Conservation (phyloP, 2,113 vertebrate genomes). For the Anser brachyrhynchus region DNA sequence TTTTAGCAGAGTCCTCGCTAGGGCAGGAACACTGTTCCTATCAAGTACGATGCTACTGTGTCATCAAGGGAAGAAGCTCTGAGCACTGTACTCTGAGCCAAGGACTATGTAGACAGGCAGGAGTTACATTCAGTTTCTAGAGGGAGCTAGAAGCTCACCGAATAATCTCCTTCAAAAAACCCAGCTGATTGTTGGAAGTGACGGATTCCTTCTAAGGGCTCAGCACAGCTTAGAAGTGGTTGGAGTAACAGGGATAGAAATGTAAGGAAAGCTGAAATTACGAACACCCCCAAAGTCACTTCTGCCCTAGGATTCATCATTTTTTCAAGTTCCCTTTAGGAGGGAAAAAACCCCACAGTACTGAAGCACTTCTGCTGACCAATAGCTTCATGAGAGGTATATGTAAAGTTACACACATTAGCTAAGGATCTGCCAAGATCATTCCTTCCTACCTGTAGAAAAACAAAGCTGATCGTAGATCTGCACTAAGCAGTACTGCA, state of each 20-base stretch:
- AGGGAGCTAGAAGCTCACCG: conserved; percentile 57
- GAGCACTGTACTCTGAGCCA: neutral
- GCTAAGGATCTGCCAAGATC: neutral
- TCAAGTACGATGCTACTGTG: neutral
- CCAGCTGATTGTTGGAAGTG: neutral
- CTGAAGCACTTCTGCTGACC: neutral
- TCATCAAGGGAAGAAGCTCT: neutral
- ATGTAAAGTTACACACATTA: neutral
- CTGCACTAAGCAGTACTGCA: neutral
- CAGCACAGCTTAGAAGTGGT: neutral
- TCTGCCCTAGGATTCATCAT: neutral
- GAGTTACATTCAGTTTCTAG: conserved; percentile 31
- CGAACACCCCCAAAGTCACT: neutral
- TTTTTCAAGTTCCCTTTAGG: neutral
- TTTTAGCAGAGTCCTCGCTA: neutral
- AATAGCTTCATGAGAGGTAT: neutral
- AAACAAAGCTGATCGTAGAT: neutral
- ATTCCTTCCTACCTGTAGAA: neutral
- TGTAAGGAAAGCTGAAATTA: neutral
- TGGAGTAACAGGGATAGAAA: neutral
- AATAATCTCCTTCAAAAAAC: neutral
- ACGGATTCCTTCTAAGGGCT: neutral
- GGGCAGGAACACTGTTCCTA: neutral
- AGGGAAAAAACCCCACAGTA: neutral
- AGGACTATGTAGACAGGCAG: neutral